Conservation (phyloP, 2,113 vertebrate genomes). For the Capreolus pygargus region DNA sequence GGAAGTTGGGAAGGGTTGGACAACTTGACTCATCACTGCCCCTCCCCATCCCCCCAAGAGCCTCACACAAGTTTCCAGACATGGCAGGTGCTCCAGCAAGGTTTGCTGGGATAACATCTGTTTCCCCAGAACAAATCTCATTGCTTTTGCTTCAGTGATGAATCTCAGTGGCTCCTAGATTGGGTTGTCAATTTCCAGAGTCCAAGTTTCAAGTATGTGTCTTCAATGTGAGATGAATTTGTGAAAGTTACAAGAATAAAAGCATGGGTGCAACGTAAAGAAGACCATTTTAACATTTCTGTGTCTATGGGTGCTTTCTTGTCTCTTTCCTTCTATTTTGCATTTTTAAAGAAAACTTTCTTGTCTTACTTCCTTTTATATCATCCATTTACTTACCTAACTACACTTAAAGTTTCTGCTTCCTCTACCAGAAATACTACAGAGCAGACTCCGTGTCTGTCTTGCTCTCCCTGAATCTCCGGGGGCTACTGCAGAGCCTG, state of each 20-base stretch:
- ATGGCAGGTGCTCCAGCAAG: accelerated
- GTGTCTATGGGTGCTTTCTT: neutral
- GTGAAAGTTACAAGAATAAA: neutral
- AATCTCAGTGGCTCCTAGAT: neutral
- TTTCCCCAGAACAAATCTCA: neutral
- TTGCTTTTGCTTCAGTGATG: neutral
- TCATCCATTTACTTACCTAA: neutral
- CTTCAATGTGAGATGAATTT: neutral
- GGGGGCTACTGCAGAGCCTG: accelerated
- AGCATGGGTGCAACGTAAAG: neutral
- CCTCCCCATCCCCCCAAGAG: neutral
- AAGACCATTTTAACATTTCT: neutral
- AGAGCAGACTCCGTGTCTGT: neutral
- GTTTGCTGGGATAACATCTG: neutral
- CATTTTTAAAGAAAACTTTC: neutral
- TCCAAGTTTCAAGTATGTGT: neutral
- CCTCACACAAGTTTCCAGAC: accelerated
- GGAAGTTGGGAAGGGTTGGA: neutral
- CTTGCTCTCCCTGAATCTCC: neutral
- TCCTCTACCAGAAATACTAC: neutral
- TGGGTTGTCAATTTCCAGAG: neutral
- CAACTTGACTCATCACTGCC: accelerated
- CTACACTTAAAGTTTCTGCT: neutral
- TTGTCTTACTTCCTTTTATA: too few relatives aligned
- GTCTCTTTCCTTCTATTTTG: neutral